Percentiles rank a stretch among this genome's conserved stretches.
phyloP scores from a whole-genome alignment of 2,113 vertebrate genomes.

The Himantopus leucocephalus region DNA sequence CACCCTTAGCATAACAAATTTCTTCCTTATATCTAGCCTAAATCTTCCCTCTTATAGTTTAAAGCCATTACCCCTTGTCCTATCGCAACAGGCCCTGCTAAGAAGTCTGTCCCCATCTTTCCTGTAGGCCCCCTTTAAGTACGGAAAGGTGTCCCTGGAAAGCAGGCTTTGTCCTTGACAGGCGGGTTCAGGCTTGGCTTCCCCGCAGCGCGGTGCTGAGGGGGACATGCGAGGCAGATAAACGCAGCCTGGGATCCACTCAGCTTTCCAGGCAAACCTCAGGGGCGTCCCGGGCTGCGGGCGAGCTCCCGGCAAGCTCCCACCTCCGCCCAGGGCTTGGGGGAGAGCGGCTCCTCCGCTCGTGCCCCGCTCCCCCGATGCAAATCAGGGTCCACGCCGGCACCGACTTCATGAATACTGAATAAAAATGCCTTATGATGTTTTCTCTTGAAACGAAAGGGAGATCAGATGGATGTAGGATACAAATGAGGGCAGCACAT shows the following conservation, averaged over 20 bases:
- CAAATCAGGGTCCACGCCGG: fast-evolving
- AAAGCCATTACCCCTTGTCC: background rate
- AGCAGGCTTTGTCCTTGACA: background rate
- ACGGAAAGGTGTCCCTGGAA: background rate
- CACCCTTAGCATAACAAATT: background rate
- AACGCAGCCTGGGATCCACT: fast-evolving
- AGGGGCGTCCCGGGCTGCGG: background rate
- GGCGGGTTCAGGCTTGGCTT: background rate
- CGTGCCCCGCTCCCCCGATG: fast-evolving
- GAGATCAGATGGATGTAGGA: background rate
- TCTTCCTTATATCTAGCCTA: background rate
- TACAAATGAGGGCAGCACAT: conserved; percentile 11
- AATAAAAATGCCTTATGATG: background rate
- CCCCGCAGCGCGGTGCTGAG: fast-evolving
- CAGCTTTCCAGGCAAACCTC: background rate
- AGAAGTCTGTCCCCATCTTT: background rate
- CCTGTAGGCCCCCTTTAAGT: background rate
- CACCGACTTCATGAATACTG: background rate
- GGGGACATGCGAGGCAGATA: background rate
- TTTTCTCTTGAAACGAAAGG: background rate
- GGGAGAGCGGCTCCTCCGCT: background rate
- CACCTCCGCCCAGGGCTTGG: fast-evolving
- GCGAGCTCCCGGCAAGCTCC: background rate
- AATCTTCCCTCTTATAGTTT: background rate
- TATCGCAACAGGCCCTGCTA: too few species aligned